Evolutionary conservation across 2,113 vertebrate genomes (phyloP).

Genomic region (Bambusicola thoracicus): DNA sequence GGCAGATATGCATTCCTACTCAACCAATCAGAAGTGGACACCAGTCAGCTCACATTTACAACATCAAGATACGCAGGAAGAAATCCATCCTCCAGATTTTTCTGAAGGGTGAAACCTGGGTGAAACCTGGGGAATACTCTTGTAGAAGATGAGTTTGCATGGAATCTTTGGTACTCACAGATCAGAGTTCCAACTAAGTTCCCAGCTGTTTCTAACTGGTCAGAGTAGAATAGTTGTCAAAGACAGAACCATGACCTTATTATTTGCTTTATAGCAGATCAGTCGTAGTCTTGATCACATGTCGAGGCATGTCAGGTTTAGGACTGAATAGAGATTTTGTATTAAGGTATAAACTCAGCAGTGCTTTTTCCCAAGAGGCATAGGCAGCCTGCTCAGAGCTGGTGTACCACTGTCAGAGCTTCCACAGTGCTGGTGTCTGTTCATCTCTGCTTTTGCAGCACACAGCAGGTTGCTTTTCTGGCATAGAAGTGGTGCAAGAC

Average conservation of each 20-base stretch:
- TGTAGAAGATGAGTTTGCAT: not conserved
- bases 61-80: rapidly evolving
- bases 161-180: not conserved
- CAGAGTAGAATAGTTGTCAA: not conserved
- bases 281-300: not conserved
- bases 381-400: not conserved
- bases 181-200: constrained; percentile 5
- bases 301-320: not conserved
- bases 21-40: not conserved
- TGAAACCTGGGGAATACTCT: not conserved
- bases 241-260: rapidly evolving
- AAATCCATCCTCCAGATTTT: not conserved
- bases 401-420: not conserved
- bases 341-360: not conserved
- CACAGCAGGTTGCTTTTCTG: not conserved
- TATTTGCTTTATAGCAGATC: not conserved
- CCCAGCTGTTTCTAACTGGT: not conserved
- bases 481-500: not conserved
- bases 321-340: not conserved
- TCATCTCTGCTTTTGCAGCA: not conserved
- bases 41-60: not conserved
- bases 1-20: not conserved
- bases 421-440: not conserved
- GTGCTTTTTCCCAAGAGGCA: rapidly evolving
- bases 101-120: not conserved